Evolutionary conservation across 2,888 invertebrate species (phyloP).

Genomic region (Caenorhabditis uteleia): DNA sequence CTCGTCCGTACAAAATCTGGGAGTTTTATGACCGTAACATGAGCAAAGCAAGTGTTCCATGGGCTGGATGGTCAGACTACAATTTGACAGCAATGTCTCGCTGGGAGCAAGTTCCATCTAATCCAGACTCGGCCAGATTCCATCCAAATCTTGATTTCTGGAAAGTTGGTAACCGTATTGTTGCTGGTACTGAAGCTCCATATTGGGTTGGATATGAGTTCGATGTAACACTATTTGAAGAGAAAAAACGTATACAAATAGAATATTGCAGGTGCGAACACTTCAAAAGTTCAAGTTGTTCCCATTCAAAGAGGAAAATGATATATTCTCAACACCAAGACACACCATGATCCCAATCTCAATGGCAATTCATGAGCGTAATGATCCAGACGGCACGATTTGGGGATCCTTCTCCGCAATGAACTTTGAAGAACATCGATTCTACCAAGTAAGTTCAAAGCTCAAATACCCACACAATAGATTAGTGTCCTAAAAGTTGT

Average conservation of each 20-base stretch:
- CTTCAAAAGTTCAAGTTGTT: constrained; percentile 67
- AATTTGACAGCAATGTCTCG: constrained; percentile 66
- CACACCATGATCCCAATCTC: constrained; percentile 68
- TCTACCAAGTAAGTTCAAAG: constrained; percentile 66
- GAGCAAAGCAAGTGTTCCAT: constrained; percentile 62
- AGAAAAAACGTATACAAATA: neutral
- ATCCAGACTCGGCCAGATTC: constrained; percentile 60
- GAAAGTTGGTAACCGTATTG: constrained; percentile 62
- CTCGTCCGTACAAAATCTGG: constrained; percentile 69
- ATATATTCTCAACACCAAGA: constrained; percentile 62
- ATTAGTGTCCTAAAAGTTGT: constrained; percentile 16
- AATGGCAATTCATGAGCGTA: constrained; percentile 68
- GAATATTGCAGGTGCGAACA: constrained; percentile 51
- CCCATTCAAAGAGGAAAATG: constrained; percentile 67
- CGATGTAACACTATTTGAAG: constrained; percentile 47
- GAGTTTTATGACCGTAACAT: constrained; percentile 69
- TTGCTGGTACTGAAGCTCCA: constrained; percentile 68
- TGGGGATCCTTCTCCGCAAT: constrained; percentile 69
- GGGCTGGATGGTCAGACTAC: constrained; percentile 68
- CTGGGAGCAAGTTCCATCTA: constrained; percentile 64
- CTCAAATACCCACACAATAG: too few species aligned
- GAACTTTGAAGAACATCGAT: constrained; percentile 68
- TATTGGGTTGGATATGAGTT: constrained; percentile 69
- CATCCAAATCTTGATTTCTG: constrained; percentile 70
- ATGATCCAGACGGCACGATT: constrained; percentile 63